Evolutionary conservation across 2,888 invertebrate species (phyloP), one percentile per base, ranked within the genome.

Genomic region (Chrysotoxum bicinctum): DNA sequence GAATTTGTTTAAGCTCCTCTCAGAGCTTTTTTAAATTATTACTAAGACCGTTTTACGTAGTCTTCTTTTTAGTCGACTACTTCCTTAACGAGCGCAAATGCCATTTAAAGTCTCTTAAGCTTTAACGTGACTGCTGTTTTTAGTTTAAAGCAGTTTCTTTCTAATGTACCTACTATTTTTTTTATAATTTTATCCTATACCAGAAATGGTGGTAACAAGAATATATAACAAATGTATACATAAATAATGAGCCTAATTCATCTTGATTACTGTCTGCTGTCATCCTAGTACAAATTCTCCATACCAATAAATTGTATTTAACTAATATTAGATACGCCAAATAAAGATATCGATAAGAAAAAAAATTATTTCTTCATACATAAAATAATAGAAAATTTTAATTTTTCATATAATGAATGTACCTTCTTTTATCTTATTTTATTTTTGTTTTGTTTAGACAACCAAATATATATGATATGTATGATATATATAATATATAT

Each of bases 261-360:
- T 40, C 43, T 62, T 26, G 40, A 43, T n/a, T 3, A 23, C 16
- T 43, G 10, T 62, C 32, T 64, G 64, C 45, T 64, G 64, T 64
- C 45, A 32, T 64, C 64, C 64, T 64, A 64, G 64, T 64, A 64
- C 64, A 64, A 64, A 64, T 19, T 64, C 64, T 64, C 19, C 64
- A 64, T 64, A 64, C 64, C 30, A 64, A 45, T 30, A 43, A 62
- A 62, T 32, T 64, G 64, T 64, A 62, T 62, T 62, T 43, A 26
- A 62, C 16, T 43, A 32, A 64, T 14, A 32, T 64, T 64, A 45
- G 12, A 45, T 64, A 30, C 64, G 64, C 64, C 64, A 64, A 64
- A 45, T 19, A 45, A 64, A 64, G 12, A 60, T 60, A 16, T 26
- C 40, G 43, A 60, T 40, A n/a, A 64, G 19, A 10, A 30, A 30